A percentile compares a stretch with the other conserved stretches of the same genome.
These are phyloP conservation scores for Rhagonycha fulva DNA, from an alignment of 2,888 invertebrate genomes.

Conservation along the genomic window DNA sequence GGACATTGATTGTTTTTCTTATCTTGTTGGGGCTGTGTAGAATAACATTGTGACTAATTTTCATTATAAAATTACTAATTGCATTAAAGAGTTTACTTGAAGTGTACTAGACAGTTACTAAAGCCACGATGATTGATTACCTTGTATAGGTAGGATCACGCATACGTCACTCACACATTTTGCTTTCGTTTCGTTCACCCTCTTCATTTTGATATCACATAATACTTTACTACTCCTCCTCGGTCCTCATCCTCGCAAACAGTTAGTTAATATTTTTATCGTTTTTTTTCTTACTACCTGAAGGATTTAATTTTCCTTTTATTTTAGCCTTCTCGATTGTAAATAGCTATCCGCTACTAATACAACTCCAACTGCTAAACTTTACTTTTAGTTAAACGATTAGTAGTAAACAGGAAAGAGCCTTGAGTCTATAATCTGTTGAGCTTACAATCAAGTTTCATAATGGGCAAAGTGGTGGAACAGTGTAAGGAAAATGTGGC, in stretches of 20 bases:
- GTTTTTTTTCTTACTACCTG: neutral
- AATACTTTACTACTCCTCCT: neutral
- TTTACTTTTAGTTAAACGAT: slow-evolving; percentile 28
- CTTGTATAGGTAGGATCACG: slow-evolving; percentile 38
- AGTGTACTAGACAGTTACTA: slow-evolving; percentile 33
- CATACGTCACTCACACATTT: slow-evolving; percentile 37
- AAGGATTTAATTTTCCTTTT: neutral
- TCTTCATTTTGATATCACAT: slow-evolving; percentile 22
- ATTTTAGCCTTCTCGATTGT: too few relatives aligned
- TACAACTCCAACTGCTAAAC: slow-evolving; percentile 5
- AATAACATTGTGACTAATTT: slow-evolving; percentile 6
- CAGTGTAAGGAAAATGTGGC: slow-evolving; percentile 28
- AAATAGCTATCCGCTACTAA: too few relatives aligned
- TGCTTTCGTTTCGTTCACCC: slow-evolving; percentile 27
- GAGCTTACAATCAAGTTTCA: slow-evolving; percentile 29
- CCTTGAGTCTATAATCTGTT: slow-evolving; percentile 40
- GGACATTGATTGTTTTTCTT: slow-evolving; percentile 36
- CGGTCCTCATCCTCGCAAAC: neutral
- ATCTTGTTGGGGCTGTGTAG: slow-evolving; percentile 1
- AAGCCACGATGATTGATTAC: slow-evolving; percentile 45
- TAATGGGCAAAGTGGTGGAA: slow-evolving; percentile 23
- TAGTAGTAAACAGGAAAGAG: slow-evolving; percentile 16
- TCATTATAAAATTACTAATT: slow-evolving; percentile 38
- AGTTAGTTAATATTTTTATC: neutral
- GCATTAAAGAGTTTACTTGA: slow-evolving; percentile 29